Evolutionary conservation across 2,888 invertebrate genomes (phyloP).

Genomic region (Geotrupes spiniger): DNA sequence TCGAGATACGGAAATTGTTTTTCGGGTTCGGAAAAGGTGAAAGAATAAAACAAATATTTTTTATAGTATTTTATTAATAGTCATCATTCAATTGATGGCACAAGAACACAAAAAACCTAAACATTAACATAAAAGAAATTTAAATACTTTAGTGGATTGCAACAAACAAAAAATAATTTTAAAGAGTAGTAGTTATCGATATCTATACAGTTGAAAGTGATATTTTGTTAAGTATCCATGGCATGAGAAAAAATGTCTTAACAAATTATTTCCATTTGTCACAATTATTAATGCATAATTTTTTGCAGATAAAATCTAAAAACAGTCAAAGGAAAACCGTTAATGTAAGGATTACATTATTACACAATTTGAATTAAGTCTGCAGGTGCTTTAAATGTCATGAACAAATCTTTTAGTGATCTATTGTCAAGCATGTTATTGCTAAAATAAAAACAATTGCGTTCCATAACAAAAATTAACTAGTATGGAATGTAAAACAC

Average conservation of each 20-base stretch:
- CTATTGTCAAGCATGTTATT: conserved; percentile 2
- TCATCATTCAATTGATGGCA: conserved; percentile 5
- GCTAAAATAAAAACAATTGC: neutral
- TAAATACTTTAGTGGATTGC: neutral
- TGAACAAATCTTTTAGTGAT: neutral
- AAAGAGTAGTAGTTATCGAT: neutral
- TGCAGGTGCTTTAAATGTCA: neutral
- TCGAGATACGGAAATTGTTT: too few relatives aligned
- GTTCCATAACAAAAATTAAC: neutral
- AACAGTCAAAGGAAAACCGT: too few relatives aligned
- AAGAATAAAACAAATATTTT: too few relatives aligned
- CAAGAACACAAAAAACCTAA: neutral
- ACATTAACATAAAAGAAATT: too few relatives aligned
- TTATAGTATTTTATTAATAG: conserved; percentile 2
- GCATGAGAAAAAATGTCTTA: too few relatives aligned
- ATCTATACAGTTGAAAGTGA: too few relatives aligned
- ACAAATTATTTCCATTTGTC: too few relatives aligned
- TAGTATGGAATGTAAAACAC: conserved; percentile 2
- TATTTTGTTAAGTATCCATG: too few relatives aligned
- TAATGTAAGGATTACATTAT: neutral
- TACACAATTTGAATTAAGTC: neutral
- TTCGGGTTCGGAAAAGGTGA: too few relatives aligned
- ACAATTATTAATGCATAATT: too few relatives aligned
- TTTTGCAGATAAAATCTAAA: too few relatives aligned
- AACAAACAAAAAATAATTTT: conserved; percentile 2